Evolutionary conservation across 2,888 invertebrate genomes (phyloP), one percentile per base, ranked within the genome.

Genomic region (Tinea semifulvella): DNA sequence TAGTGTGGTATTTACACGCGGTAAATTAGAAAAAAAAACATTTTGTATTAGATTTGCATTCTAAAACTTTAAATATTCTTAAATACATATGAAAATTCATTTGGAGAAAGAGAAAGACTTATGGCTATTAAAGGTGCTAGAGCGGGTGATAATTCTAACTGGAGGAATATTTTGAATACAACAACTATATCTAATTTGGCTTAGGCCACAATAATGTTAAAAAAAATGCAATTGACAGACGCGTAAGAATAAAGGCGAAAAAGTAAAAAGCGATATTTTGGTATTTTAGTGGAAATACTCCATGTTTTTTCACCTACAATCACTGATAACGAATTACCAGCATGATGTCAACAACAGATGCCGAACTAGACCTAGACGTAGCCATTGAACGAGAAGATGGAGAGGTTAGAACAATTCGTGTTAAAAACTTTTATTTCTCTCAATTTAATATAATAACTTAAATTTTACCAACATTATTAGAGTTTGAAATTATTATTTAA

Each of bases 361-460:
- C 83, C 54, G 86, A 86, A 60, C 62, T 83, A 53, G 73, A 84
- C 53, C 71, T 85, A 49, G 76, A 83, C 49, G 80, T 84, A 55
- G 79, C 84, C 53, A 83, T 82, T 51, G 88, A 87, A 61, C 68
- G 84, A 48, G 85, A 88, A 60, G 88, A 88, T 49, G 88, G 88
- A 56, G 88, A 88, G 84, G 88, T 88, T 71, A 79, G 72, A 22
- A 4, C 31, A 31, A 6, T n/a, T n/a, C n/a, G n/a, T n/a, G n/a
- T n/a, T n/a, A n/a, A 7, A 7, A 22, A 22, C 25, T 22, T 22
- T 22, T 22, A 22, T 8, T 22, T 8, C 8, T 22, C n/a, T n/a
- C n/a, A n/a, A 22, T 22, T 22, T 7, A 22, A 22, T 22, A 22
- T 22, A 22, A 22, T 22, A 8, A 5, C 22, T 22, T 22, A 7